Conservation (phyloP, 2,797 vertebrate species). For the Myioborus miniatus region DNA sequence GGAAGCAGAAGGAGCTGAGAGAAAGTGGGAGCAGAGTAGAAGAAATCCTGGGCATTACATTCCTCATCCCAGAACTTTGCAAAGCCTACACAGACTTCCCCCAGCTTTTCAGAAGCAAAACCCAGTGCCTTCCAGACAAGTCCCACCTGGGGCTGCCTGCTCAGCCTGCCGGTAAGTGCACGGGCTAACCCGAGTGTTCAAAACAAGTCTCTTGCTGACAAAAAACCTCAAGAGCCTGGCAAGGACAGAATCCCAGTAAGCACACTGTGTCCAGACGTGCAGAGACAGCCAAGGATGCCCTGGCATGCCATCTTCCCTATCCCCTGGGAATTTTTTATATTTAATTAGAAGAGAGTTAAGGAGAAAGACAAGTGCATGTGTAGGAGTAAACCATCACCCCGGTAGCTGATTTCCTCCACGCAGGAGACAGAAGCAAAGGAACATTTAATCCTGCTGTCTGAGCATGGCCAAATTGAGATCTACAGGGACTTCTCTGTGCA, state of each 20-base stretch:
- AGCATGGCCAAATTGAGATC: constrained; percentile 35
- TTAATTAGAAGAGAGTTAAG: constrained; percentile 41
- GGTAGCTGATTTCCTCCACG: constrained; percentile 5
- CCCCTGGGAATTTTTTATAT: not conserved
- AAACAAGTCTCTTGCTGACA: not conserved
- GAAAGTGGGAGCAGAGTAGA: not conserved
- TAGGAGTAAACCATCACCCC: not conserved
- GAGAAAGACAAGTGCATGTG: constrained; percentile 8
- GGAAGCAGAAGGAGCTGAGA: not conserved
- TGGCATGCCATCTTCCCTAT: not conserved
- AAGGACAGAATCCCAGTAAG: not conserved
- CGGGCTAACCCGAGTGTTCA: not conserved
- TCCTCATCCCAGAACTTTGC: not conserved
- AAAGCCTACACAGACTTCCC: not conserved
- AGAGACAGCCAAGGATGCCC: not conserved
- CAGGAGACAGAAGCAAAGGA: constrained; percentile 41
- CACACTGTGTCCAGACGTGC: not conserved
- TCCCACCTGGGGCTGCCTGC: not conserved
- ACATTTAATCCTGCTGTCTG: constrained; percentile 61
- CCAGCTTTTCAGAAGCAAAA: not conserved
- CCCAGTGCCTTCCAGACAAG: not conserved
- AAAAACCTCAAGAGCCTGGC: not conserved
- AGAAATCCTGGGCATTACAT: not conserved
- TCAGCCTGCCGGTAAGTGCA: not conserved
- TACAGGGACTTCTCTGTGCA: constrained; percentile 55